Evolutionary conservation across 2,888 invertebrate genomes (phyloP).

Genomic region (Melieria picta): DNA sequence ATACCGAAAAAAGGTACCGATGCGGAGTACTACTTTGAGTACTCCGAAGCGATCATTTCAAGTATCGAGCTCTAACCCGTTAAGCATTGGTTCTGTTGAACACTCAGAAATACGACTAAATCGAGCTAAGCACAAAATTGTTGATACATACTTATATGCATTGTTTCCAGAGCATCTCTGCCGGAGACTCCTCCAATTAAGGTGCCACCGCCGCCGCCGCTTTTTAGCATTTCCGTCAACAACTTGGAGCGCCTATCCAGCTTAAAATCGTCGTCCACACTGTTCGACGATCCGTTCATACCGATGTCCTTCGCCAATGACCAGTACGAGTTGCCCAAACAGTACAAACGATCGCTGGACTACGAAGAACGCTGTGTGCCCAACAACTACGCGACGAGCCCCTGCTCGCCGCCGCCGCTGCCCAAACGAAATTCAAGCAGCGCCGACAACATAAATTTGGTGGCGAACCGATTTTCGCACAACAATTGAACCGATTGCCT

Average conservation of each 20-base stretch:
- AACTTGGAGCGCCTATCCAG: conserved; percentile 42
- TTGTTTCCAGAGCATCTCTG: conserved; percentile 34
- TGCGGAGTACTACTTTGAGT: too few relatives aligned
- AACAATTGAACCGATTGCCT: background rate
- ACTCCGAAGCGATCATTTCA: too few relatives aligned
- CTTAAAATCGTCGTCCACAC: conserved; percentile 40
- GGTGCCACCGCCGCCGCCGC: background rate
- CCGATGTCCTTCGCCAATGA: conserved; percentile 36
- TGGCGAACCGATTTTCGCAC: conserved; percentile 36
- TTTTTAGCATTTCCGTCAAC: conserved; percentile 30
- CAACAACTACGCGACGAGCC: conserved; percentile 47
- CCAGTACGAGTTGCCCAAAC: conserved; percentile 52
- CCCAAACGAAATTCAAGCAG: conserved; percentile 58
- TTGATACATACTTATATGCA: too few relatives aligned
- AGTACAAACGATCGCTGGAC: conserved; percentile 41
- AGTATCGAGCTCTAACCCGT: too few relatives aligned
- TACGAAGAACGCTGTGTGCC: conserved; percentile 41
- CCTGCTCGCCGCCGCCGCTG: conserved; percentile 57
- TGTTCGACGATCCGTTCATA: conserved; percentile 46
- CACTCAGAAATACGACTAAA: too few relatives aligned
- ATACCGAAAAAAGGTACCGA: too few relatives aligned
- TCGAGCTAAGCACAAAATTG: too few relatives aligned
- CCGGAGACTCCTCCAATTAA: conserved; percentile 32
- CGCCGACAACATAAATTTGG: conserved; percentile 40
- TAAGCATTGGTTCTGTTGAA: too few relatives aligned